phyloP scores from a whole-genome alignment of 2,797 vertebrate genomes.

The Tenualosa thibaudeaui region DNA sequence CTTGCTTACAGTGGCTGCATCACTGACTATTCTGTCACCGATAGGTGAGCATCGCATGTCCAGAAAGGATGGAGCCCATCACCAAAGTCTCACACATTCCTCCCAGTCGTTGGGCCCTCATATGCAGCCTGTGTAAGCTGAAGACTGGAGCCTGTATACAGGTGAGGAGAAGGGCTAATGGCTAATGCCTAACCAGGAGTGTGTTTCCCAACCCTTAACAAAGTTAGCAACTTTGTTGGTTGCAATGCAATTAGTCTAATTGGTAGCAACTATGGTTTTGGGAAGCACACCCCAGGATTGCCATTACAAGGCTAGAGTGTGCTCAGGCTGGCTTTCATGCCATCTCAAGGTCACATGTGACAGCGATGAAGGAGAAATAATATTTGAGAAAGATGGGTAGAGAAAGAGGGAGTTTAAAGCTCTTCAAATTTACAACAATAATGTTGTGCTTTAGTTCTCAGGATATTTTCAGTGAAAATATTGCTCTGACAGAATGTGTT shows the following conservation, averaged over 20 bases:
- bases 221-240: background rate
- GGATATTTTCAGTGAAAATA: too few species aligned
- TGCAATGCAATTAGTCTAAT: too few species aligned
- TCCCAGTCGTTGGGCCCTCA: conserved; percentile 95
- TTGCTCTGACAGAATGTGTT: too few species aligned
- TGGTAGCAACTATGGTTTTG: too few species aligned
- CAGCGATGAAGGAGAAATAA: background rate
- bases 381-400: background rate
- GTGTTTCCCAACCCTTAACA: too few species aligned
- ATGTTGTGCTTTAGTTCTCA: too few species aligned
- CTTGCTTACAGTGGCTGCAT: background rate
- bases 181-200: background rate
- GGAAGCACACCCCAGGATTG: too few species aligned
- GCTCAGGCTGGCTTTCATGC: background rate
- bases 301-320: background rate
- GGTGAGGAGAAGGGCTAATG: conserved; percentile 67
- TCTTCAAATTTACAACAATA: too few species aligned
- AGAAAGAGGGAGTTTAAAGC: background rate
- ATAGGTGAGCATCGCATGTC: conserved; percentile 97
- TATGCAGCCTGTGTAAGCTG: conserved; percentile 95
- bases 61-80: conserved; percentile 98
- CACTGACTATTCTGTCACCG: background rate
- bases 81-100: conserved; percentile 98
- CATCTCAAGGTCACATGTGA: background rate
- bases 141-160: conserved; percentile 99